Evolutionary conservation across 2,797 vertebrate species (phyloP), one percentile per base, ranked within the genome.

Genomic region (Limnodromus scolopaceus): DNA sequence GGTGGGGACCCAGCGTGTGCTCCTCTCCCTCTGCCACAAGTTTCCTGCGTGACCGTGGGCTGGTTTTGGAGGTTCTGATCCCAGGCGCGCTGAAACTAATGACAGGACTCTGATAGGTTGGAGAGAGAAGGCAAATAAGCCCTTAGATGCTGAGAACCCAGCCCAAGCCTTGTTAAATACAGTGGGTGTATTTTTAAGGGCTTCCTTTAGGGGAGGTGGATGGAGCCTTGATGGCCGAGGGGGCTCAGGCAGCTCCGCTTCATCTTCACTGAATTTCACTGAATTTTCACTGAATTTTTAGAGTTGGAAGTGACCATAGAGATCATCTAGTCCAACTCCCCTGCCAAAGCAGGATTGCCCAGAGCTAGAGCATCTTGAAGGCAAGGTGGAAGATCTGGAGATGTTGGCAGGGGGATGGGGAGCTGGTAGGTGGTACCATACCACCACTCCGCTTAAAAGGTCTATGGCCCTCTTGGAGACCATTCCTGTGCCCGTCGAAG

Each of bases 171-270:
- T 65, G 28, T 69, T 55, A 65, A 94, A 80, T 61, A 75, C 41
- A 55, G 15, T 30, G 25, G 18, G 27, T 0, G 2, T 32, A 2
- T 43, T 43, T 43, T 43, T 46, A 36, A 77, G 38, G 34, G 4
- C 34, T 84, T 78, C 10, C 23, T 87, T 84, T 53, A 46, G 20
- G 32, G 48, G 80, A 63, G 74, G 70, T 11, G 45, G 36, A 38
- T 39, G 41, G 32, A 63, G 18, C 12, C 20, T 64, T 36, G 57
- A 5, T 0, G 1, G 13, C 11, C 0, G 0, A 76, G 48, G 23
- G 39, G 25, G 9, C 30, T 55, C 65, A 19, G 15, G 5, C 7
- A 80, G 11, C 10, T 83, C 49, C 58, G 12, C 23, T 86, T 82
- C 13, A 3, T 72, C n/a, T n/a, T n/a, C n/a, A n/a, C n/a, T n/a